Base-by-base conservation (phyloP, 1,140 invertebrate genomes). In the Harpegnathos saltator region DNA sequence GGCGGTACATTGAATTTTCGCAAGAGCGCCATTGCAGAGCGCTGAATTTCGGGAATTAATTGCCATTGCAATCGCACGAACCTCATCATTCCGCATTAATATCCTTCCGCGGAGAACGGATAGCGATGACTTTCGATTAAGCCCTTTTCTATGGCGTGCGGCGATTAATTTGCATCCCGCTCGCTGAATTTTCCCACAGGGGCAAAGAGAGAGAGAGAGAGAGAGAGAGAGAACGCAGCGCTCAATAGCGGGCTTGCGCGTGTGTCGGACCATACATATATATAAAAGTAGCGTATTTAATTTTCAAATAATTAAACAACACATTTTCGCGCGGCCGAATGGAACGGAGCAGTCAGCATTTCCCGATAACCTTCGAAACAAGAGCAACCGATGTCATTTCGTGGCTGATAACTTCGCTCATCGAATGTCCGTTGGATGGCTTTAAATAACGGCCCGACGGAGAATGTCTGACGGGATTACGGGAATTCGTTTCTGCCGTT, bases 401-500 rank as follows among this genome's bases (percentile, higher is more conserved):
- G 29, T 66, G 19, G 26, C 44, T 58, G 52, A 75, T 75, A 75
- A 69, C 52, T 71, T 29, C 15, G 52, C 33, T 71, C 75, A 58
- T 56, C 17, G 48, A 78, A 78, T 50, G 63, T n/a, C 52, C 63
- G 50, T 68, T 44, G 52, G 50, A 58, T 17, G 52, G 65, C 65
- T 74, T 83, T 83, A 85, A 87, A 86, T 77, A 87, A 72, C 71
- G 65, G 26, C 50, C 62, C 75, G 72, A 85, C 87, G 80, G 48
- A 56, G 59, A 69, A 82, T 80, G 84, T 65, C 85, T 85, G 83
- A 89, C 88, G 86, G 87, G 86, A 91, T 92, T 92, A 90, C 85
- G 85, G 83, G 78, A 85, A 86, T 87, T 91, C 89, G 89, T 91
- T 92, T 89, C 89, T 90, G 87, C 77, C 88, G 87, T 90, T 89